Conservation (phyloP, 2,797 vertebrate genomes). For the Mus caroli region DNA sequence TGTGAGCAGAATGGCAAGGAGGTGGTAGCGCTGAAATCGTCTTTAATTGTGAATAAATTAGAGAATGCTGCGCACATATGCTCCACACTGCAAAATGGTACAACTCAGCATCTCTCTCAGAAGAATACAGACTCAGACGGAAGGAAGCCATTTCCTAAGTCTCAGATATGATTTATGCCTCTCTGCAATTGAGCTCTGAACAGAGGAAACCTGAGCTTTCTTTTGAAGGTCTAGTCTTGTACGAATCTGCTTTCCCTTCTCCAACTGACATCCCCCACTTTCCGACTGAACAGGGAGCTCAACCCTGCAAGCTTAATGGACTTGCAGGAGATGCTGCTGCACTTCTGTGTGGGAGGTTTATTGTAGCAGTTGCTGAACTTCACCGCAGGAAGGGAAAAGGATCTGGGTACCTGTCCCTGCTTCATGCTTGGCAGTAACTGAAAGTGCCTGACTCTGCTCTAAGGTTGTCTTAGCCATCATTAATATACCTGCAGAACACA, state of each 20-base stretch:
- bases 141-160: constrained; percentile 65
- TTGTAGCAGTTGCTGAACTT: background rate
- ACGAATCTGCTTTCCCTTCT: constrained; percentile 60
- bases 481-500: constrained; percentile 25
- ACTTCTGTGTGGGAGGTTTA: constrained; percentile 59
- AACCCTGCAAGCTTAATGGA: background rate
- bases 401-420: constrained; percentile 12
- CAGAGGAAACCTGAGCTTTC: constrained; percentile 47
- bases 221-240: constrained; percentile 45
- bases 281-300: constrained; percentile 5
- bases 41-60: constrained; percentile 12
- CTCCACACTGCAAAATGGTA: background rate
- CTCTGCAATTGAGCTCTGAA: constrained; percentile 59
- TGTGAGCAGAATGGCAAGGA: background rate
- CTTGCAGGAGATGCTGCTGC: background rate
- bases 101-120: background rate
- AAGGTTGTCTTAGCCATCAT: constrained; percentile 7
- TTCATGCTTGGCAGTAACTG: background rate
- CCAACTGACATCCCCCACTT: constrained; percentile 52
- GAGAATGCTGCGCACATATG: background rate
- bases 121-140: background rate
- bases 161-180: constrained; percentile 58
- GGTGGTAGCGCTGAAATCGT: background rate
- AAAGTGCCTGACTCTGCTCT: constrained; percentile 55
- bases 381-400: constrained; percentile 51